Conservation (phyloP, 2,888 invertebrate species). For the Pseudococcus longispinus region DNA sequence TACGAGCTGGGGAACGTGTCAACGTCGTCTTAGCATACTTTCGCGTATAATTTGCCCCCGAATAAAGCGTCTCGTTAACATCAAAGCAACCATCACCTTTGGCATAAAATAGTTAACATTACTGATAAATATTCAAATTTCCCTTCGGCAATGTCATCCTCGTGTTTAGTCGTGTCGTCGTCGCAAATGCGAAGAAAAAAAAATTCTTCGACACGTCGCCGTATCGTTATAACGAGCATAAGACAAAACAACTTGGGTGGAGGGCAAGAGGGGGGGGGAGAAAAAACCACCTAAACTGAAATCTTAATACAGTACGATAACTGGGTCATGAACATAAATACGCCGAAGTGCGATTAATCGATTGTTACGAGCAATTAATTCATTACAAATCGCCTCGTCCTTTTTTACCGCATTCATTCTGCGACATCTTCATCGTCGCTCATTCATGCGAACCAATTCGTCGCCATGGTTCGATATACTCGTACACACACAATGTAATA, state of each 20-base stretch:
- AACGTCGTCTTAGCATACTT: constrained; percentile 22
- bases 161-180: neutral
- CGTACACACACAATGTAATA: neutral
- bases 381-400: constrained; percentile 20
- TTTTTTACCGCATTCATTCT: neutral
- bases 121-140: constrained; percentile 18
- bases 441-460: constrained; percentile 20
- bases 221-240: neutral
- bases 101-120: constrained; percentile 15
- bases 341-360: constrained; percentile 12
- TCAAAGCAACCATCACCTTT: constrained; percentile 13
- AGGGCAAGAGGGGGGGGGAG: neutral
- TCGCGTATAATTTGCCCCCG: neutral
- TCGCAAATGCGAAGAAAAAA: neutral
- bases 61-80: constrained; percentile 16
- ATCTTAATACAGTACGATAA: neutral
- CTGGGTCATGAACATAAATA: constrained; percentile 4
- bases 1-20: neutral
- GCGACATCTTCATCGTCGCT: neutral
- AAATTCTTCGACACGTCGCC: neutral
- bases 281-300: neutral
- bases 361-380: constrained; percentile 42
- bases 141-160: constrained; percentile 25
- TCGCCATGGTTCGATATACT: neutral
- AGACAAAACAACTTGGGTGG: neutral